Evolutionary conservation across 2,797 vertebrate species (phyloP), one percentile per base, ranked within the genome.

Genomic region (Phylloscopus collybita): DNA sequence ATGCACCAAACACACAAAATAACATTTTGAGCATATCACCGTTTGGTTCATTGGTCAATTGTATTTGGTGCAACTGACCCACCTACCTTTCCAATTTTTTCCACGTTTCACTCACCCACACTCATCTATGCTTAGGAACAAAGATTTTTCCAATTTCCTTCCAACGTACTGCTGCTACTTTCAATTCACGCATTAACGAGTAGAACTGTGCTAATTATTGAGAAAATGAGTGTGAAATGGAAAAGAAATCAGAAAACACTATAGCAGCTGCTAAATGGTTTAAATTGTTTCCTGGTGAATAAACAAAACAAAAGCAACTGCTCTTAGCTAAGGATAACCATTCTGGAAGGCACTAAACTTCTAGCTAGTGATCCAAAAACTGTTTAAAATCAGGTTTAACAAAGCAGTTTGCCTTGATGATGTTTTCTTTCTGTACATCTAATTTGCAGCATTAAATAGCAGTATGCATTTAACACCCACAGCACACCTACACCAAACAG

Each of bases 131-230:
- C 50, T 69, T 80, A 64, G 69, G 85, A 92, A 64, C 18, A 85
- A 80, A 54, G 74, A 17, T 50, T 90, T 86, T 92, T 51, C 50
- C n/a, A 69, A 16, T 75, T 91, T 80, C 44, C 49, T 90, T 69
- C 5, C 9, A 84, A 75, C 0, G 0, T 30, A 21, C 30, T 84
- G 10, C 60, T 95, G 34, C 60, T 72, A 59, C 34, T 86, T 88
- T 60, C 34, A 81, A 44, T 42, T 53, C 15, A 60, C 12, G 53
- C 29, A 25, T 67, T 70, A 92, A 92, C 2, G 3, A 94, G 50
- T 12, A 88, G 70, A 86, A 87, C 61, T 54, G 25, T 82, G 42
- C 36, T 94, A 75, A 93, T 90, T 95, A 91, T 88, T 64, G 34
- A 92, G 75, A 89, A 64, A 81, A 66, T 15, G 8, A 22, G 25